Conservation (phyloP, 1,140 invertebrate genomes). For the Pomacea maculata region DNA sequence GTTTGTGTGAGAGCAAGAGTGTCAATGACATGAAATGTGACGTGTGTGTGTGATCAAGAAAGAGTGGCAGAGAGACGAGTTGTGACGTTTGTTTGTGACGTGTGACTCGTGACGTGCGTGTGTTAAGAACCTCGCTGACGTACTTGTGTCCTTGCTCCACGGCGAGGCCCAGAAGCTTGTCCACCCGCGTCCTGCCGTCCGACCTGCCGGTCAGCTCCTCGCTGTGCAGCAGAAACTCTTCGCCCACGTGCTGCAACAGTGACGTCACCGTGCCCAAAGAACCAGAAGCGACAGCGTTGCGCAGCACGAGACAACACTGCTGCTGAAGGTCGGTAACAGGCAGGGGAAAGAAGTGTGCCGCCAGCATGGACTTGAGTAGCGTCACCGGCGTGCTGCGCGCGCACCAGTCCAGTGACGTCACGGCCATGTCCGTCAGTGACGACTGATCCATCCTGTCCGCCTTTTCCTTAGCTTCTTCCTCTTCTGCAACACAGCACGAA, state of each 20-base stretch:
- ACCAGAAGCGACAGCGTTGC: constrained; percentile 11
- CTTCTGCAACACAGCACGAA: too few species aligned
- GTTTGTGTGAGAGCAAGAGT: too few species aligned
- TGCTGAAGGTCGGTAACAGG: constrained; percentile 13
- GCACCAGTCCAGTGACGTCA: constrained; percentile 21
- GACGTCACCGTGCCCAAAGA: constrained; percentile 8
- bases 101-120: too few species aligned
- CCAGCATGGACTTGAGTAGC: constrained; percentile 7
- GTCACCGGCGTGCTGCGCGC: constrained; percentile 12
- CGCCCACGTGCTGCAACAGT: constrained; percentile 12
- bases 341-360: constrained; percentile 1
- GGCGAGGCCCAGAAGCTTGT: constrained; percentile 11
- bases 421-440: constrained; percentile 7
- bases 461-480: too few species aligned
- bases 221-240: not conserved
- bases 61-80: too few species aligned
- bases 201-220: not conserved
- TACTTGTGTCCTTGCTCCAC: constrained; percentile 19
- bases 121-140: not conserved
- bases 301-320: constrained; percentile 2
- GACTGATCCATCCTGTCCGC: not conserved
- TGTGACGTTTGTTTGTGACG: too few species aligned
- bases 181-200: not conserved
- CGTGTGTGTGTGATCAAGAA: too few species aligned
- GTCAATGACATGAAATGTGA: too few species aligned